phyloP scores from a whole-genome alignment of 2,113 vertebrate genomes.

The Neogale vison region DNA sequence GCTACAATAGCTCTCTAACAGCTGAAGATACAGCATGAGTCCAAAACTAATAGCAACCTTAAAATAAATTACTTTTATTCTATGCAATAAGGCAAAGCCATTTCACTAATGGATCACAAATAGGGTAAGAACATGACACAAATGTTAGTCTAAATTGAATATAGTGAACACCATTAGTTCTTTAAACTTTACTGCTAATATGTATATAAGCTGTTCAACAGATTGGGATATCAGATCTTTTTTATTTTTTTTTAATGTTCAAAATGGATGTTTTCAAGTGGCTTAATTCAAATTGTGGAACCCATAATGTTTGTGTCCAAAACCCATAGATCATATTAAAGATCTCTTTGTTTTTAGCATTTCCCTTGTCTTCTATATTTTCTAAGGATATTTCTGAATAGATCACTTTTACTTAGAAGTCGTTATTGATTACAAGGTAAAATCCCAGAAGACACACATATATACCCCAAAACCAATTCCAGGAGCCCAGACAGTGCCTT shows the following conservation, averaged over 20 bases:
- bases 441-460: neutral
- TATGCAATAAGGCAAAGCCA: constrained; percentile 43
- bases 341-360: neutral
- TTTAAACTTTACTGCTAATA: constrained; percentile 43
- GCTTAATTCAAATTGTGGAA: constrained; percentile 54
- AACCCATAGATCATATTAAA: constrained; percentile 20
- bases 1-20: constrained; percentile 57
- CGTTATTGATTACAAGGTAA: constrained; percentile 49
- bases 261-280: constrained; percentile 53
- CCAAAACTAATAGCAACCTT: constrained; percentile 67
- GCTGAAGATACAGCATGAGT: constrained; percentile 70
- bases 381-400: neutral
- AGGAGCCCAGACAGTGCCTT: constrained; percentile 20
- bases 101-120: constrained; percentile 73
- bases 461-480: constrained; percentile 26
- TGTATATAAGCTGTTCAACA: constrained; percentile 19
- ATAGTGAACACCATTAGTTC: constrained; percentile 39
- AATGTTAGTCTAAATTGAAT: constrained; percentile 46
- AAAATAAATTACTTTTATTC: constrained; percentile 77
- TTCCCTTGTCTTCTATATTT: neutral
- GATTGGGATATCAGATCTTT: neutral
- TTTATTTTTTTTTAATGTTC: neutral
- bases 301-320: neutral
- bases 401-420: constrained; percentile 28
- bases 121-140: constrained; percentile 54